Evolutionary conservation across 2,797 vertebrate species (phyloP).

Genomic region (Dendrocincla fuliginosa): DNA sequence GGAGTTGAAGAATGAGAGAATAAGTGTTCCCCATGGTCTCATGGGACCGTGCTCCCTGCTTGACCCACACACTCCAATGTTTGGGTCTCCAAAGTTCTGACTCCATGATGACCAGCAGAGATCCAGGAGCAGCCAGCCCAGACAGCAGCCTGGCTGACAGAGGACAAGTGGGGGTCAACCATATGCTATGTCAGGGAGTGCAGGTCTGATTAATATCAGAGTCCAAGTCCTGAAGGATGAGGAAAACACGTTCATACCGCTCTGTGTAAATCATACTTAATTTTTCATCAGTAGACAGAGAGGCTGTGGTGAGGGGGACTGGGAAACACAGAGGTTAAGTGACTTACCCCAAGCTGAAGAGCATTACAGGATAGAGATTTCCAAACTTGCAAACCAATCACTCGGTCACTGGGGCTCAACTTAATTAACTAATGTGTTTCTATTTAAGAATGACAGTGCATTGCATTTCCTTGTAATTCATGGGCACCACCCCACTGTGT

Average conservation of each 20-base stretch:
- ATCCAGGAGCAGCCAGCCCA: neutral
- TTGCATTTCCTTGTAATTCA: slow-evolving; percentile 40
- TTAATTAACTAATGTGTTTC: slow-evolving; percentile 43
- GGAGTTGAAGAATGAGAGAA: neutral
- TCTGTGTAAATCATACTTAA: slow-evolving; percentile 37
- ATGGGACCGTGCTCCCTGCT: neutral
- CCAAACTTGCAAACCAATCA: neutral
- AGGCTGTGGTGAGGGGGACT: neutral
- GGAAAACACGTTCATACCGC: neutral
- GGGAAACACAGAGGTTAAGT: slow-evolving; percentile 34
- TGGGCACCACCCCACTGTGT: slow-evolving; percentile 12
- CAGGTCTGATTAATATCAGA: slow-evolving; percentile 21
- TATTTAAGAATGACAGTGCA: slow-evolving; percentile 30
- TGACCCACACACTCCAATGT: neutral
- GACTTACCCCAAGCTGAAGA: neutral
- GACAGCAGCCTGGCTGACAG: neutral
- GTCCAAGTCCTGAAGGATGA: neutral
- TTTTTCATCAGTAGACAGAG: slow-evolving; percentile 8
- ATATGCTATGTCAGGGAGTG: neutral
- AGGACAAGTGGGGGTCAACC: neutral
- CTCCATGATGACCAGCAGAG: neutral
- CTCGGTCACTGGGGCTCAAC: neutral
- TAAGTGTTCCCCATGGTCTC: neutral
- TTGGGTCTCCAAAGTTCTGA: neutral
- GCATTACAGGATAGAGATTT: neutral